Percentiles rank a stretch among this genome's conserved stretches.
Evolutionary conservation across 1,140 invertebrate species (phyloP).

Genomic region (Trachelipus rathkii): DNA sequence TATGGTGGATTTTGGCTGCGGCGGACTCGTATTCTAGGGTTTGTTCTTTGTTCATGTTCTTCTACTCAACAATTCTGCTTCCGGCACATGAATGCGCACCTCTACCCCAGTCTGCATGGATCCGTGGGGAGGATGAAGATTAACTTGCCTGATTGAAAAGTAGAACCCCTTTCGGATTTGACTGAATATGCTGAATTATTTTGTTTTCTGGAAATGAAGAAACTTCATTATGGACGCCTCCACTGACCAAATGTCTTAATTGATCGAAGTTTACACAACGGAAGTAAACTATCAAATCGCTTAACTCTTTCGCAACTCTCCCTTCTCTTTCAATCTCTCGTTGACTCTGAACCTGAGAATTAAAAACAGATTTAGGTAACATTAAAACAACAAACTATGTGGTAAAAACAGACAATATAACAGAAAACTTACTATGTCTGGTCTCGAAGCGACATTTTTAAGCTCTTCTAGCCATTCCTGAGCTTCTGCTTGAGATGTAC

Average conservation of each 20-base stretch:
- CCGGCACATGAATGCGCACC: too few species aligned
- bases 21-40: too few species aligned
- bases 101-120: too few species aligned
- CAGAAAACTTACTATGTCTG: conserved; percentile 26
- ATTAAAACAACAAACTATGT: background rate
- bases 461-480: conserved; percentile 82
- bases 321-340: conserved; percentile 80
- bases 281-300: conserved; percentile 93
- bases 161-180: background rate
- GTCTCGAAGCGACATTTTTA: conserved; percentile 49
- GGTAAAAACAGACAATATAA: background rate
- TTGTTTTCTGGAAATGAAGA: conserved; percentile 94
- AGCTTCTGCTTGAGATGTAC: conserved; percentile 65
- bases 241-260: conserved; percentile 52
- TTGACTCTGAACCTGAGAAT: conserved; percentile 55
- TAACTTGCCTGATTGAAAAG: background rate
- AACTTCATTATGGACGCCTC: conserved; percentile 84
- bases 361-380: background rate
- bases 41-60: too few species aligned
- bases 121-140: too few species aligned
- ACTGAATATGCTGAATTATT: conserved; percentile 57
- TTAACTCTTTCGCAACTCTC: conserved; percentile 91
- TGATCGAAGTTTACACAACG: conserved; percentile 76
- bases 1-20: too few species aligned
- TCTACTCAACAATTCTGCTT: too few species aligned